A percentile compares a stretch with the other conserved stretches of the same genome.
Conservation (phyloP, 2,888 invertebrate genomes). For the Branchipolynoe longqiensis region DNA sequence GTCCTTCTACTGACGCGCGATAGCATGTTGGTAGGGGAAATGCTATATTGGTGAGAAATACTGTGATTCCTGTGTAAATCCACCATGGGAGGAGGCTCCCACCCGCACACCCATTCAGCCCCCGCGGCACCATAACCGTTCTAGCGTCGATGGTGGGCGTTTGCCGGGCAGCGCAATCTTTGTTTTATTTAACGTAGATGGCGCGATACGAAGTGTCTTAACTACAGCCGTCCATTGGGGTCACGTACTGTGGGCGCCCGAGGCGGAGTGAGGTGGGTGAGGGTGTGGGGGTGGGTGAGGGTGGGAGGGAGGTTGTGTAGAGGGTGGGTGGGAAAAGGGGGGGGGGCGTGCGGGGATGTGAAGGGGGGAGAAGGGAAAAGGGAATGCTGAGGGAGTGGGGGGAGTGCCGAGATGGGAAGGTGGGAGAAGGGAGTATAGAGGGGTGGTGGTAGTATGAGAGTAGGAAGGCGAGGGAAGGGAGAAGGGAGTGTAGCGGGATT, state of each 20-base stretch:
- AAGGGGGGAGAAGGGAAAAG: background rate
- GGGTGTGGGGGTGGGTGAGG: background rate
- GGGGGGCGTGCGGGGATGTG: background rate
- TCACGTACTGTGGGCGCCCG: background rate
- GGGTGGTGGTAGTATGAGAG: too few relatives aligned
- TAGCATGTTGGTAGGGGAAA: too few relatives aligned
- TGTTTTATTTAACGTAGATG: slow-evolving; percentile 48
- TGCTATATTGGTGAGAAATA: too few relatives aligned
- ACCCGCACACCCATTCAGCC: too few relatives aligned
- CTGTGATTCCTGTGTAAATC: too few relatives aligned
- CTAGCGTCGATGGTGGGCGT: background rate
- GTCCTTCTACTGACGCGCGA: too few relatives aligned
- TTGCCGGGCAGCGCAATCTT: slow-evolving; percentile 13
- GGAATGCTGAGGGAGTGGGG: too few relatives aligned
- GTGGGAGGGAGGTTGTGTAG: background rate
- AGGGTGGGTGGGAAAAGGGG: background rate
- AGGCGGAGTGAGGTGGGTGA: background rate
- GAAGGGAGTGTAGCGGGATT: too few relatives aligned
- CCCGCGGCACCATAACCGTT: slow-evolving; percentile 7
- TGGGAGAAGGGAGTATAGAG: too few relatives aligned
- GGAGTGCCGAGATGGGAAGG: too few relatives aligned
- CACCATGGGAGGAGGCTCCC: too few relatives aligned
- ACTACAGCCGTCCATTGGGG: slow-evolving; percentile 1
- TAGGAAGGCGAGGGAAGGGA: too few relatives aligned
- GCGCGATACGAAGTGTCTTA: slow-evolving; percentile 41